These are phyloP conservation scores for Lypha dubia DNA, from an alignment of 2,888 invertebrate species.

Conservation along the genomic window DNA sequence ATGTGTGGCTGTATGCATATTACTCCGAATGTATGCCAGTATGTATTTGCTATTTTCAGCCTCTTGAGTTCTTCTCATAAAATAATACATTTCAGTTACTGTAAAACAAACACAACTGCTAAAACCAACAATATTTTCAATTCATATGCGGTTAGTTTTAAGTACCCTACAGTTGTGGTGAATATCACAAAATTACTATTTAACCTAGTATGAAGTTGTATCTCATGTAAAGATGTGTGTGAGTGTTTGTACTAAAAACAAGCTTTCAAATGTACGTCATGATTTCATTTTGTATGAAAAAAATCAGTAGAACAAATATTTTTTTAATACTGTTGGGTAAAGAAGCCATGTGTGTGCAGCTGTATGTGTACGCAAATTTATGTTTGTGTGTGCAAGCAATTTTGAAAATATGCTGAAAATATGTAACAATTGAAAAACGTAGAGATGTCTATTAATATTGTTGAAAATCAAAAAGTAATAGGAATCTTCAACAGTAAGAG, in stretches of 20 bases:
- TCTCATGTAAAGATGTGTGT: neutral
- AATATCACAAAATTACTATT: neutral
- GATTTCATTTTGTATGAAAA: too few relatives aligned
- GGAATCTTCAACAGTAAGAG: neutral
- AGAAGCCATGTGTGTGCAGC: neutral
- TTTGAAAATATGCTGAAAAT: neutral
- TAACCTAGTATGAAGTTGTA: neutral
- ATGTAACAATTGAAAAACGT: constrained; percentile 17
- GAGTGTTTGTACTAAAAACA: too few relatives aligned
- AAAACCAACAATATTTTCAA: neutral
- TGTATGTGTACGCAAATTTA: neutral
- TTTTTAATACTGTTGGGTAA: too few relatives aligned
- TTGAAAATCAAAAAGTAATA: constrained; percentile 23
- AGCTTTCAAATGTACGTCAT: too few relatives aligned
- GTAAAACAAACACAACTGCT: neutral
- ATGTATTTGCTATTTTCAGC: neutral
- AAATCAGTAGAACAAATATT: too few relatives aligned
- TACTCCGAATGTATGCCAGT: too few relatives aligned
- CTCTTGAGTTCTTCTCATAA: neutral
- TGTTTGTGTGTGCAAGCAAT: too few relatives aligned
- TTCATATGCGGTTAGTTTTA: neutral
- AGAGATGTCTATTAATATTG: constrained; percentile 19
- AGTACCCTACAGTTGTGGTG: neutral
- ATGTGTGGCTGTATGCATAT: too few relatives aligned
- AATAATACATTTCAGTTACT: neutral